Evolutionary conservation across 2,888 invertebrate species (phyloP).

Genomic region (Dryococelus australis): DNA sequence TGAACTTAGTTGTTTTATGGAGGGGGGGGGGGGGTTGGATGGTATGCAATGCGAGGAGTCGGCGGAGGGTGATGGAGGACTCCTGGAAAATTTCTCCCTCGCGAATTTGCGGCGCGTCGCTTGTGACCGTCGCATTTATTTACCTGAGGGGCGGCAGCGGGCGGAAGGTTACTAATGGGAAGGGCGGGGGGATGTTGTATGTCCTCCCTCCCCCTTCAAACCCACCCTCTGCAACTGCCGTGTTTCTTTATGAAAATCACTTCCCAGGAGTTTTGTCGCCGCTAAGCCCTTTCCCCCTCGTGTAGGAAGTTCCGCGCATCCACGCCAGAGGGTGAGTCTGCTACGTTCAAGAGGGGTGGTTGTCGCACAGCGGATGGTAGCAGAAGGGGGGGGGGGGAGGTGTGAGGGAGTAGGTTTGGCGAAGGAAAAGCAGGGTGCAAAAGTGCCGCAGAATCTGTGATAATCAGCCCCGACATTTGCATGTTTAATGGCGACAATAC

Average conservation of each 20-base stretch:
- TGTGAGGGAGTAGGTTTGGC: neutral
- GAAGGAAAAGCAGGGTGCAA: neutral
- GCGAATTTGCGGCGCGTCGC: constrained; percentile 8
- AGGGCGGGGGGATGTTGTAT: neutral
- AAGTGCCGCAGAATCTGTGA: constrained; percentile 20
- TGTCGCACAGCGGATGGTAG: no score
- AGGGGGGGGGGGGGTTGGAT: neutral
- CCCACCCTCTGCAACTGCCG: neutral
- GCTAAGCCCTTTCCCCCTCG: constrained; percentile 7
- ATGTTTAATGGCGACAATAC: constrained; percentile 27
- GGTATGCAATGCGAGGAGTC: neutral
- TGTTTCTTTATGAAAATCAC: constrained; percentile 31
- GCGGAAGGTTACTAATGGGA: neutral
- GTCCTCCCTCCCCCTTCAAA: neutral
- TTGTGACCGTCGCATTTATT: neutral
- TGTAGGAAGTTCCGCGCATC: neutral
- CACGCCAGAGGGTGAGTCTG: neutral
- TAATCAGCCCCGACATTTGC: constrained; percentile 29
- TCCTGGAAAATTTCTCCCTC: neutral
- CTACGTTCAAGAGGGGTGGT: no score
- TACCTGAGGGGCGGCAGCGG: neutral
- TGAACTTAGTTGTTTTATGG: neutral
- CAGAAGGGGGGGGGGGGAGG: neutral
- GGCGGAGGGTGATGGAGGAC: neutral
- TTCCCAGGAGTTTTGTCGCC: constrained; percentile 13